Percentiles rank a stretch among this genome's conserved stretches.
Conservation (phyloP, 64 coral and sea anemone genomes). For the Actinia tenebrosa region DNA sequence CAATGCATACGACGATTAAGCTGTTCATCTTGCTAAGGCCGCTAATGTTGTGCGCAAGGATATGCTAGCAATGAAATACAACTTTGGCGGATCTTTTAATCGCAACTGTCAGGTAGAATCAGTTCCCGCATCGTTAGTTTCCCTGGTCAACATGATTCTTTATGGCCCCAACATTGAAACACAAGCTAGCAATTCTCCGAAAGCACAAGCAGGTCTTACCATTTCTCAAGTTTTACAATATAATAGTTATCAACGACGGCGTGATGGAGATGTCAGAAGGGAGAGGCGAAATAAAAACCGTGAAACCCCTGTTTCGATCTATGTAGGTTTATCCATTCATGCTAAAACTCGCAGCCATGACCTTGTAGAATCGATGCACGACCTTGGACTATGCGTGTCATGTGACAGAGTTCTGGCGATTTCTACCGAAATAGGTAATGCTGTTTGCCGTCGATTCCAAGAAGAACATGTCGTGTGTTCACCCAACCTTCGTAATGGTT, state of each 20-base stretch:
- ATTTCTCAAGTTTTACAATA: slow-evolving; percentile 38
- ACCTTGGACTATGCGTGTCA: slow-evolving; percentile 24
- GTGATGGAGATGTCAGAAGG: not conserved
- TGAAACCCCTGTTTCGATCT: slow-evolving; percentile 45
- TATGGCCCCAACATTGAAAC: slow-evolving; percentile 38
- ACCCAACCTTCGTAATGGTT: not conserved
- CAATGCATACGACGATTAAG: slow-evolving; percentile 29
- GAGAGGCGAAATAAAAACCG: slow-evolving; percentile 34
- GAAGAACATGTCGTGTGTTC: slow-evolving; percentile 38
- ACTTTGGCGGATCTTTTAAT: slow-evolving; percentile 38
- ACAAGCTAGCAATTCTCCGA: slow-evolving; percentile 9
- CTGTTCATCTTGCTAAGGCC: slow-evolving; percentile 45
- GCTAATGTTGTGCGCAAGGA: slow-evolving; percentile 37
- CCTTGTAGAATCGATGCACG: slow-evolving; percentile 22
- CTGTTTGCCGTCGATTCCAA: slow-evolving; percentile 17
- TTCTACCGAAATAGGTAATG: slow-evolving; percentile 47
- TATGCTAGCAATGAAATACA: slow-evolving; percentile 8
- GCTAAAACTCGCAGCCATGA: slow-evolving; percentile 50
- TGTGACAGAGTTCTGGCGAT: slow-evolving; percentile 45
- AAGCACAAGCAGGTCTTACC: slow-evolving; percentile 20
- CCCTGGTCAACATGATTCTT: slow-evolving; percentile 33
- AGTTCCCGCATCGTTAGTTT: slow-evolving; percentile 37
- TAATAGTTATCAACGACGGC: slow-evolving; percentile 7
- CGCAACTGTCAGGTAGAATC: slow-evolving; percentile 41
- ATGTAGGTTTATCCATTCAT: slow-evolving; percentile 41